A percentile compares a stretch with the other conserved stretches of the same genome.
Conservation (phyloP, 2,113 vertebrate genomes). For the Tragelaphus buxtoni region DNA sequence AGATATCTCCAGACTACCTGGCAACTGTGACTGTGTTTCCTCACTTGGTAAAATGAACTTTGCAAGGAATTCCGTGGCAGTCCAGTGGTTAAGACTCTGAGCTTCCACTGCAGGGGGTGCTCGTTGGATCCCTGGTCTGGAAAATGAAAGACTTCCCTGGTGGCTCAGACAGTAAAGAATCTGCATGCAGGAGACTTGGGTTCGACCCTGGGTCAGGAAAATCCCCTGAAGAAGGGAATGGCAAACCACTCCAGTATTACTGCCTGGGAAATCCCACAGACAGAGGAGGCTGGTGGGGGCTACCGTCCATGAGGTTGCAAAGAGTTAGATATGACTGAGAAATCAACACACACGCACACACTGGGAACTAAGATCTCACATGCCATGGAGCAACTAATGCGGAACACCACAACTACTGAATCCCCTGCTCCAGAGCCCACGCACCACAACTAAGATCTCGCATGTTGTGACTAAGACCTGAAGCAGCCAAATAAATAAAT, state of each 20-base stretch:
- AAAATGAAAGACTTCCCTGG: neutral
- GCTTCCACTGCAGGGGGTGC: neutral
- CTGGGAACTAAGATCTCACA: neutral
- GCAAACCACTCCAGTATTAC: neutral
- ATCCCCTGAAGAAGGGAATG: neutral
- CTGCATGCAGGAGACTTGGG: neutral
- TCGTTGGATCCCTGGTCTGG: neutral
- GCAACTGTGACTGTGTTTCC: neutral
- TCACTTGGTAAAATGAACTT: neutral
- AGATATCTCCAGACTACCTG: neutral
- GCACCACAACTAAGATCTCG: neutral
- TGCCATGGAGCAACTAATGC: neutral
- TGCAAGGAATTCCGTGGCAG: neutral
- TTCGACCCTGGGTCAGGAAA: neutral
- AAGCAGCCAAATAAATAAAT: neutral
- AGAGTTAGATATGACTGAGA: neutral
- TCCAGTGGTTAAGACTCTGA: neutral
- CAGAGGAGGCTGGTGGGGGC: neutral
- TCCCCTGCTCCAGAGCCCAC: neutral
- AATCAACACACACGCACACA: neutral
- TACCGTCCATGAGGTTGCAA: neutral
- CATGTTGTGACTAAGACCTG: neutral
- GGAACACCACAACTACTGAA: neutral
- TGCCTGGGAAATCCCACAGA: neutral
- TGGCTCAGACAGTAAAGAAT: neutral